Percentiles rank a stretch among this genome's conserved stretches.
These are phyloP conservation scores for Hyles vespertilio DNA, from an alignment of 1,140 invertebrate species.

Conservation along the genomic window DNA sequence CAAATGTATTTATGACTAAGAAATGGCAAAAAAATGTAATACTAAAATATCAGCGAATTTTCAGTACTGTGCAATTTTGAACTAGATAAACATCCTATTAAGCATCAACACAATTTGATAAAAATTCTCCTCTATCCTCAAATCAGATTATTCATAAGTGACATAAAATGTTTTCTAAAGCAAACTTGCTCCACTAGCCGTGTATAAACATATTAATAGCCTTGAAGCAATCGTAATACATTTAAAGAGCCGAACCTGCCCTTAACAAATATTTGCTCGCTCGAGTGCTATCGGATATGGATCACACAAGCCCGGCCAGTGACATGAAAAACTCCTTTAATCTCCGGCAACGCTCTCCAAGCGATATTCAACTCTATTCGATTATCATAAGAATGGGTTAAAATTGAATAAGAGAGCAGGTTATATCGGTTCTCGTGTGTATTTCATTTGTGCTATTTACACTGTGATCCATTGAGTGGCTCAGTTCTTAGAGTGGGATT, in stretches of 20 bases:
- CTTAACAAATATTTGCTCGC: slow-evolving; percentile 41
- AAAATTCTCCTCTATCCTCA: no score
- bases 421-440: background rate
- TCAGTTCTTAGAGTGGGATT: slow-evolving; percentile 43
- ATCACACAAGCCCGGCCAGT: slow-evolving; percentile 54
- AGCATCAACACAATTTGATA: no score
- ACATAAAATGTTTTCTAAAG: no score
- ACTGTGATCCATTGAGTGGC: slow-evolving; percentile 52
- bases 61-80: no score
- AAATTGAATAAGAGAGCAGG: background rate
- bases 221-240: no score
- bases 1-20: no score
- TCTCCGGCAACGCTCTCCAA: slow-evolving; percentile 1
- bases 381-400: background rate
- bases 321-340: slow-evolving; percentile 40
- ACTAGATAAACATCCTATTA: no score
- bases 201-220: no score
- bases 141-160: no score
- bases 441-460: slow-evolving; percentile 38
- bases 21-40: no score
- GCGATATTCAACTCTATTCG: slow-evolving; percentile 9
- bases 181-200: no score
- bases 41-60: no score
- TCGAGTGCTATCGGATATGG: slow-evolving; percentile 46
- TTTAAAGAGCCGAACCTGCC: slow-evolving; percentile 5